phyloP scores from a whole-genome alignment of 2,113 vertebrate species.

The Carettochelys insculpta region DNA sequence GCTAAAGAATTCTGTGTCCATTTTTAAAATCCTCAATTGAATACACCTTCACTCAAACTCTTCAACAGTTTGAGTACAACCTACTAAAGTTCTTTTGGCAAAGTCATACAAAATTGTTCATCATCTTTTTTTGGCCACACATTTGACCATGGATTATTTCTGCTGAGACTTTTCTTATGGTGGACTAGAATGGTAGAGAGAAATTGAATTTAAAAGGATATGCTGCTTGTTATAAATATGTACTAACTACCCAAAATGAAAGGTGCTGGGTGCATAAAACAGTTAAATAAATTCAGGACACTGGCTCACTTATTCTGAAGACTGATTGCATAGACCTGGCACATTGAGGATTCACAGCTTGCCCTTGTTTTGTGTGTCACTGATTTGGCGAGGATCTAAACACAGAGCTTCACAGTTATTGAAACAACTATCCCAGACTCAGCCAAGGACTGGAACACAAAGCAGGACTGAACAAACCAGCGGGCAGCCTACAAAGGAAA shows the following conservation, averaged over 20 bases:
- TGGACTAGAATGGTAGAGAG: constrained; percentile 16
- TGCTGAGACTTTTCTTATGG: neutral
- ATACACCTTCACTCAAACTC: constrained; percentile 50
- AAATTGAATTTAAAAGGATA: constrained; percentile 63
- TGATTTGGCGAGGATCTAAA: constrained; percentile 70
- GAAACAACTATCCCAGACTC: constrained; percentile 56
- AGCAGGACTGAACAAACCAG: constrained; percentile 66
- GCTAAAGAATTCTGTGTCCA: constrained; percentile 23
- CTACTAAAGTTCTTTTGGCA: neutral
- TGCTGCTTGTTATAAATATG: constrained; percentile 38
- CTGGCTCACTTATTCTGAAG: constrained; percentile 38
- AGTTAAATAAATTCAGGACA: constrained; percentile 61
- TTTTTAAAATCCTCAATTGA: constrained; percentile 60
- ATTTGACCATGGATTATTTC: neutral
- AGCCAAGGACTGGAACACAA: constrained; percentile 72
- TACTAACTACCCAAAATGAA: constrained; percentile 57
- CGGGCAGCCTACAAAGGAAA: constrained; percentile 60
- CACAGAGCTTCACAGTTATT: constrained; percentile 52
- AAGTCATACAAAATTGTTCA: neutral
- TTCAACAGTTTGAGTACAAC: neutral
- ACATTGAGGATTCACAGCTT: constrained; percentile 45
- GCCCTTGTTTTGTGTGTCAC: constrained; percentile 68
- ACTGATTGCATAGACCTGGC: constrained; percentile 62
- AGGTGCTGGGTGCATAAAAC: constrained; percentile 42
- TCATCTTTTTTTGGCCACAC: neutral